Conservation (phyloP, 2,888 invertebrate genomes). For the Agonopterix alstromeriana region DNA sequence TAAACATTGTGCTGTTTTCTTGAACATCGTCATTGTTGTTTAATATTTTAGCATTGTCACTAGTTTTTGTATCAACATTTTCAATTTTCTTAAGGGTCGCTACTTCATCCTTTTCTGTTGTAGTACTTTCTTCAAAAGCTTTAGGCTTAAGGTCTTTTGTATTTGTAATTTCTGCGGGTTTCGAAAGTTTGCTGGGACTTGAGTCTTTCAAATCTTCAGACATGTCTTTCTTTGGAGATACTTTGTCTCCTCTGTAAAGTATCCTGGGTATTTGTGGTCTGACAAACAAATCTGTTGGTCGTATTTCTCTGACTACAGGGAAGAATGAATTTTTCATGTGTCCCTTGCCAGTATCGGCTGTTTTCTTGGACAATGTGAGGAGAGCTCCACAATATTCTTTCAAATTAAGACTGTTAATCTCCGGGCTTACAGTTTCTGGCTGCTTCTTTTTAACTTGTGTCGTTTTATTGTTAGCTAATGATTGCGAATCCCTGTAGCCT, state of each 20-base stretch:
- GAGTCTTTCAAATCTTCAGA: slow-evolving; percentile 56
- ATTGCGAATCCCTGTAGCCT: slow-evolving; percentile 59
- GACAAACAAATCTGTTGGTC: slow-evolving; percentile 29
- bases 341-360: slow-evolving; percentile 46
- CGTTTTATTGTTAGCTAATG: slow-evolving; percentile 22
- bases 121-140: slow-evolving; percentile 1
- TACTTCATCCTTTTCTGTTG: not conserved
- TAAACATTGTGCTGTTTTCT: too few relatives aligned
- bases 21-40: not conserved
- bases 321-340: slow-evolving; percentile 45
- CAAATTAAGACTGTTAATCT: slow-evolving; percentile 27
- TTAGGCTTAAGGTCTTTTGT: not conserved
- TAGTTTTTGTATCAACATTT: not conserved
- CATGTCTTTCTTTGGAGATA: slow-evolving; percentile 53
- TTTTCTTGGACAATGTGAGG: slow-evolving; percentile 45
- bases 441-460: slow-evolving; percentile 41
- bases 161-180: slow-evolving; percentile 6
- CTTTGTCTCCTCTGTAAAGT: slow-evolving; percentile 40
- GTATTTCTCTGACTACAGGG: slow-evolving; percentile 12
- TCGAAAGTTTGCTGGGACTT: slow-evolving; percentile 85
- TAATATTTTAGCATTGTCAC: not conserved
- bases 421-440: slow-evolving; percentile 25
- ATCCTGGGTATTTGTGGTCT: slow-evolving; percentile 58
- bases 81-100: not conserved
- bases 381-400: slow-evolving; percentile 60